phyloP scores from a whole-genome alignment of 2,888 invertebrate species.

The Rhaphigaster nebulosa region DNA sequence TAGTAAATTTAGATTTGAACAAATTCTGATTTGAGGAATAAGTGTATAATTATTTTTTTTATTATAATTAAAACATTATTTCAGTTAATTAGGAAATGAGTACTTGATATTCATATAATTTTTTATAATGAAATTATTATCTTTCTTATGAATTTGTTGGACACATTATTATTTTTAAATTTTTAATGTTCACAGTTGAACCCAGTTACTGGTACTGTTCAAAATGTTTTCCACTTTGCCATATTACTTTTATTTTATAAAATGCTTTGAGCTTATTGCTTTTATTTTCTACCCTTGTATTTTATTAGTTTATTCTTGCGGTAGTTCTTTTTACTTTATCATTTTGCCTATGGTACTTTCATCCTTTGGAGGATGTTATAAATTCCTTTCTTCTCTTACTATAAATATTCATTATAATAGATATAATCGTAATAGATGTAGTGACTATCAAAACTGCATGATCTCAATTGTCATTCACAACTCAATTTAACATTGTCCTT shows the following conservation, averaged over 20 bases:
- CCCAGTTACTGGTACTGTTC: slow-evolving; percentile 16
- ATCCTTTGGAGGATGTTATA: not conserved
- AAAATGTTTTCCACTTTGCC: not conserved
- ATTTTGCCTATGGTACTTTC: not conserved
- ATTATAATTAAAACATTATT: not conserved
- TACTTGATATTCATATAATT: not conserved
- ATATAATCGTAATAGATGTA: not conserved
- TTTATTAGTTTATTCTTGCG: not conserved
- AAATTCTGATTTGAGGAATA: not conserved
- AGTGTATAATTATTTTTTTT: not conserved
- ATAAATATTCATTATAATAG: not conserved
- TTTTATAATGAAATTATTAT: not conserved
- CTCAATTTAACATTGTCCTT: not conserved
- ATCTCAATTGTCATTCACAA: not conserved
- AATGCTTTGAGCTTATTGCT: slow-evolving; percentile 4
- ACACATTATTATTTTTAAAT: slow-evolving; percentile 3
- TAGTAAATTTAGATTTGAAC: not conserved
- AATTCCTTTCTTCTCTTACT: not conserved
- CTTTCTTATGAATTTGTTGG: not conserved
- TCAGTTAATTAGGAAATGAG: not conserved
- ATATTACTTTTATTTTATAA: not conserved
- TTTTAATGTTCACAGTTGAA: slow-evolving; percentile 29
- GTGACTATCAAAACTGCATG: not conserved
- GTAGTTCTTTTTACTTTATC: not conserved
- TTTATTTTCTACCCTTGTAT: slow-evolving; percentile 12